Evolutionary conservation across 2,888 invertebrate species (phyloP), one percentile per base, ranked within the genome.

Genomic region (Tenodera sinensis): DNA sequence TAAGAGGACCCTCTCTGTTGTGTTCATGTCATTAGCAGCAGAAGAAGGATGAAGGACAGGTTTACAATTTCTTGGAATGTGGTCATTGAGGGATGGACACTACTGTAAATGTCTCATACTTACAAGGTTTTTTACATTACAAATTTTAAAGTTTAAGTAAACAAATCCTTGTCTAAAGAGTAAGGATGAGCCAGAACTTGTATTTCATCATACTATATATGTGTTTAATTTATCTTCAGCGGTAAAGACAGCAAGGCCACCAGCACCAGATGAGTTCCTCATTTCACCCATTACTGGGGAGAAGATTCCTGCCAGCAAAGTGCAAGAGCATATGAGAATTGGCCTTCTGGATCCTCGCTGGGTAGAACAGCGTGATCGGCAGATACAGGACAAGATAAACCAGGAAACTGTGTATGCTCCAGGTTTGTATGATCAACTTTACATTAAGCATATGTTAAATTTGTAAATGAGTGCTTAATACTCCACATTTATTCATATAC

Each of bases 231-330:
- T 90, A 88, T 84, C 92, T 92, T 88, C 91, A 93, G 94, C 94
- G 83, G 93, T 94, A 28, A 95, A 95, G 92, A 94, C 95, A 0
- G 94, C 95, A 1, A 95, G 96, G 30, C 95, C 95, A 34, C 94
- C 95, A 8, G 94, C 96, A 8, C 95, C 96, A 0, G 98, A 98
- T 92, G 98, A 98, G 92, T 99, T 97, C 94, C 96, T 99, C 88
- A 98, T 99, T 91, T 99, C 99, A 0, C 99, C 99, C 0, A 98
- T 99, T 92, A 99, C 99, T 99, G 99, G 99, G 83, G 99, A 99
- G 93, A 97, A 97, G 93, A 99, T 99, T 92, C 98, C 98, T 0
- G 99, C 99, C 0, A 98, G 97, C 92, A 99, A 99, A 94, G 97
- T 99, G 90, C 98, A 98, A 90, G 99, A 99, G 92, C 99, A 99